Evolutionary conservation across 2,888 invertebrate genomes (phyloP).

Genomic region (Operophtera brumata): DNA sequence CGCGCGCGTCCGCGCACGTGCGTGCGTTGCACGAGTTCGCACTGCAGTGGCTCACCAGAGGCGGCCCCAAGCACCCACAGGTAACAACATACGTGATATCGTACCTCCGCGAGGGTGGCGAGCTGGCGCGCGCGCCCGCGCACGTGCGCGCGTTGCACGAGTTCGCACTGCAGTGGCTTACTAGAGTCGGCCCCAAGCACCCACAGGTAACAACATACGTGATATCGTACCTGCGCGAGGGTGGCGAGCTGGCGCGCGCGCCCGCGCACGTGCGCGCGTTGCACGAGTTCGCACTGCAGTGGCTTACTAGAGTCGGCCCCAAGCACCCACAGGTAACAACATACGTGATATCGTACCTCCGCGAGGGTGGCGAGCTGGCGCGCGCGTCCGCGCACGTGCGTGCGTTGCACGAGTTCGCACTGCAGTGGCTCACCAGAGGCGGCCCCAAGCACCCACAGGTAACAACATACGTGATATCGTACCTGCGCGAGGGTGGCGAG

Average conservation of each 20-base stretch:
- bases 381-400: slow-evolving; percentile 80
- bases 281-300: slow-evolving; percentile 94
- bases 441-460: slow-evolving; percentile 96
- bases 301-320: slow-evolving; percentile 95
- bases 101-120: slow-evolving; percentile 86
- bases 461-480: slow-evolving; percentile 83
- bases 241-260: slow-evolving; percentile 74
- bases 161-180: slow-evolving; percentile 92
- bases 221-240: slow-evolving; percentile 90
- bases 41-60: slow-evolving; percentile 92
- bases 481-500: slow-evolving; percentile 86
- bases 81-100: slow-evolving; percentile 84
- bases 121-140: slow-evolving; percentile 72
- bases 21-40: slow-evolving; percentile 92
- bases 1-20: slow-evolving; percentile 76
- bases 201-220: slow-evolving; percentile 85
- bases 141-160: slow-evolving; percentile 90
- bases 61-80: slow-evolving; percentile 96
- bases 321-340: slow-evolving; percentile 89
- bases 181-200: slow-evolving; percentile 95
- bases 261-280: slow-evolving; percentile 84
- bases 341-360: slow-evolving; percentile 87
- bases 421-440: slow-evolving; percentile 94
- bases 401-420: slow-evolving; percentile 91
- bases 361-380: slow-evolving; percentile 83